Base-by-base conservation (phyloP, 1,140 invertebrate genomes). In the Callitettix versicolor region DNA sequence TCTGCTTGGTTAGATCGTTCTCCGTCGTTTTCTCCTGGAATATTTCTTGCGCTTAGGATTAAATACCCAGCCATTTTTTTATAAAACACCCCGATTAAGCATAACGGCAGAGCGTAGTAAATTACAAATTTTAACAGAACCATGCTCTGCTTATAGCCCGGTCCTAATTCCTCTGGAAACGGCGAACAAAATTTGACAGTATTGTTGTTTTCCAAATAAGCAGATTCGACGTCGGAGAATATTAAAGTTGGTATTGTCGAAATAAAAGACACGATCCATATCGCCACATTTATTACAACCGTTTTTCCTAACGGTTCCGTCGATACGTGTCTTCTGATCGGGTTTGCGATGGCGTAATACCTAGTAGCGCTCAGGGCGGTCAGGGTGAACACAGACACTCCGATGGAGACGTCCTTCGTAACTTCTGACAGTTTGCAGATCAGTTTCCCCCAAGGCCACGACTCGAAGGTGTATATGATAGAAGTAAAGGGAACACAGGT, bases 381-480 rank as follows among this genome's bases (percentile, higher is more conserved):
- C 42, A 96, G 71, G 0, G 91, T 95, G 67, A 95, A 95, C 4
- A 95, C 89, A 0, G 91, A 95, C 0, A 97, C 91, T 0, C 91
- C 91, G 42, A 94, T 86, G 14, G 88, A 93, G 55, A 95, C 77
- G 64, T 94, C 90, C 67, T 92, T 91, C 12, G 86, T 80, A 55
- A 82, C 90, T 69, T 94, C 90, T 1, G 83, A 90, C n/a, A 93
- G 69, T 34, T 88, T 85, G 68, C 92, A 96, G 24, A 91, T 77
- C 1, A 78, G 69, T 24, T 75, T 71, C 5, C 91, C 90, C 75
- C 87, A 95, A 1, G 89, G 90, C 88, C 91, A 95, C 2, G 82
- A 85, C 47, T 88, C 85, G 55, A 91, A 72, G 0, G 87, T 91
- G 71, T 93, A 95, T 1, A 93, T 73, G 3, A 86, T 82, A 7